Percentiles rank a stretch among this genome's conserved stretches.
Evolutionary conservation across 2,113 vertebrate species (phyloP).

Genomic region (Gambusia holbrooki): DNA sequence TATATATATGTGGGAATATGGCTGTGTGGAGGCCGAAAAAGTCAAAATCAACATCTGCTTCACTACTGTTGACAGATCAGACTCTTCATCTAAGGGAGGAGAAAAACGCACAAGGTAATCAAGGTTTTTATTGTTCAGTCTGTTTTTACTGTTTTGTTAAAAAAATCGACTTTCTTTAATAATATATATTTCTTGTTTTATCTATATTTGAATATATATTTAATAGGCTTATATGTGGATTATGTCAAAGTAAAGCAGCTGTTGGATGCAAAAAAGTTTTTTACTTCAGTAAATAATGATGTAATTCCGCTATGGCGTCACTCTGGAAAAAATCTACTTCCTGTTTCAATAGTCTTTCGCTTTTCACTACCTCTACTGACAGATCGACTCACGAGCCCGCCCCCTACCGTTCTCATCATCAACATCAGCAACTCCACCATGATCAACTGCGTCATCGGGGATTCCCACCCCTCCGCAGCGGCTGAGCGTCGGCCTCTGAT

Average conservation of each 20-base stretch:
- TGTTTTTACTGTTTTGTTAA: not conserved
- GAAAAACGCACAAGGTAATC: conserved; percentile 49
- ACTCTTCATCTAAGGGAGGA: conserved; percentile 5
- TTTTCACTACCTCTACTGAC: conserved; percentile 29
- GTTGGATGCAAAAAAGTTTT: not conserved
- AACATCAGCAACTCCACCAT: conserved; percentile 79
- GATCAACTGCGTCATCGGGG: conserved; percentile 71
- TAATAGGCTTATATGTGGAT: not conserved
- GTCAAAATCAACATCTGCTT: not conserved
- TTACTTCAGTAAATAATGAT: not conserved
- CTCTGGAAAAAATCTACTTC: conserved; percentile 52
- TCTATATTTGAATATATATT: not conserved
- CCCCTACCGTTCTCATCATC: conserved; percentile 66
- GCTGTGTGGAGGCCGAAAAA: not conserved
- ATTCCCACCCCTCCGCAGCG: conserved; percentile 27
- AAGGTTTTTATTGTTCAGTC: not conserved
- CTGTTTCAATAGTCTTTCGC: conserved; percentile 38
- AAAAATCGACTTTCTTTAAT: not conserved
- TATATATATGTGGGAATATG: not conserved
- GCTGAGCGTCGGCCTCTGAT: conserved; percentile 51
- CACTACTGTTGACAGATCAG: conserved; percentile 22
- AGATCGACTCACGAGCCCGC: conserved; percentile 22
- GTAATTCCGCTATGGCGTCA: conserved; percentile 5
- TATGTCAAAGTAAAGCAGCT: not conserved
- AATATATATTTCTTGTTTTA: no score